These are phyloP conservation scores for Sapajus apella DNA, from an alignment of 2,113 vertebrate species.

Conservation along the genomic window DNA sequence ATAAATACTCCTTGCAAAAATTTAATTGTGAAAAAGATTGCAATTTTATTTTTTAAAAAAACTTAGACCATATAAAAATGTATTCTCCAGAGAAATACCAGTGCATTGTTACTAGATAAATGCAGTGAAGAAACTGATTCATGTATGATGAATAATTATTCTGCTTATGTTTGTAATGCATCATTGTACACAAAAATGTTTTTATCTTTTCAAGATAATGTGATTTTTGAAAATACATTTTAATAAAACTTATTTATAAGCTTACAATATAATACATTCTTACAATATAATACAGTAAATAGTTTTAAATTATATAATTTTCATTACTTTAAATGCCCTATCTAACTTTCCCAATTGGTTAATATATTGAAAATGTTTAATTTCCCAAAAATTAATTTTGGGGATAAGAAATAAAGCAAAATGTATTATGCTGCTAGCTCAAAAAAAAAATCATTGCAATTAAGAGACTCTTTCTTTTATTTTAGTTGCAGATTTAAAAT, in stretches of 20 bases:
- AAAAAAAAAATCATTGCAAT: not conserved
- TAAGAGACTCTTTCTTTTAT: not conserved
- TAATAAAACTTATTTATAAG: constrained; percentile 21
- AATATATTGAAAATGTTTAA: constrained; percentile 18
- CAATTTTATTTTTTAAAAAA: not conserved
- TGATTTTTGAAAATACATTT: constrained; percentile 35
- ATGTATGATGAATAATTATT: not conserved
- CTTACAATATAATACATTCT: not conserved
- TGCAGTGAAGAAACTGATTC: not conserved
- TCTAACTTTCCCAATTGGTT: not conserved
- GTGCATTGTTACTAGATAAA: not conserved
- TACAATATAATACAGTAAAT: not conserved
- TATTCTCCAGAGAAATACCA: constrained; percentile 21
- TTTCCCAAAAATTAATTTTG: constrained; percentile 50
- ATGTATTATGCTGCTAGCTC: not conserved
- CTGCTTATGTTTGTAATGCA: not conserved
- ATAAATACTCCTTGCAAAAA: constrained; percentile 22
- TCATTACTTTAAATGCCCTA: constrained; percentile 14
- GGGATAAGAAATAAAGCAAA: not conserved
- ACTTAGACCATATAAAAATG: not conserved
- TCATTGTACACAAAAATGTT: not conserved
- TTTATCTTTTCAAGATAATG: constrained; percentile 13
- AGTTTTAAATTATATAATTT: not conserved
- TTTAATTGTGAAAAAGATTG: constrained; percentile 1
- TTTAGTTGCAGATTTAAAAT: constrained; percentile 14